Evolutionary conservation across 2,888 invertebrate genomes (phyloP), one percentile per base, ranked within the genome.

Genomic region (Hypena proboscidalis): DNA sequence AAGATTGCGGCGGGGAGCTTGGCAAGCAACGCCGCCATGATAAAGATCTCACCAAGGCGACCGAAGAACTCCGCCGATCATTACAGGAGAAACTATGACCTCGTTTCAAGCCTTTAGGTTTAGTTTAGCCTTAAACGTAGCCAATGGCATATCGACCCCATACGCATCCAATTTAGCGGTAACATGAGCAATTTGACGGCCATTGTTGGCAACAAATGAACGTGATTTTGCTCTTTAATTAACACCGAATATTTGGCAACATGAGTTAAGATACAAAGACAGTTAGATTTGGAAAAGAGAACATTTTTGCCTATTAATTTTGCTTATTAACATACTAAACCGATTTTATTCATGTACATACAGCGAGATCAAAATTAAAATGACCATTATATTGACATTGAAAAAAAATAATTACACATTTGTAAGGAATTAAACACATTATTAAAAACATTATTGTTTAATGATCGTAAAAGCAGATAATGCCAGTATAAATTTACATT

Each of bases 1-100:
- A 94, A 52, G 94, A 94, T 38, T 64, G 64, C 19, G 85, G 83
- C 42, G 92, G 92, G 39, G 86, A 93, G 26, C 89, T 93, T 53
- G 84, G 92, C 35, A 86, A 90, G 56, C 80, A 83, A 56, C 83
- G 92, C 25, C 85, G 87, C 37, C 92, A 90, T 52, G 85, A 88
- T 68, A 91, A 91, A 76, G 92, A 92, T 72, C 89, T 95, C 62
- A 92, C 92, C 47, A 95, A 94, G 81, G 95, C 94, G 8, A 94
- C 95, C 4, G 95, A 95, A 75, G 95, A 95, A 67, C 90, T 95
- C n/a, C 92, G 95, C 57, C 92, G 95, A 70, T 93, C 95, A 33
- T 85, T 95, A 30, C 95, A 95, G 74, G 95, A 95, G 62, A 95
- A 95, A 86, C 93, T 95, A 82, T 95, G 94, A 93, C 83, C 75